Conservation (phyloP, 2,113 vertebrate genomes). For the Tor tambroides region DNA sequence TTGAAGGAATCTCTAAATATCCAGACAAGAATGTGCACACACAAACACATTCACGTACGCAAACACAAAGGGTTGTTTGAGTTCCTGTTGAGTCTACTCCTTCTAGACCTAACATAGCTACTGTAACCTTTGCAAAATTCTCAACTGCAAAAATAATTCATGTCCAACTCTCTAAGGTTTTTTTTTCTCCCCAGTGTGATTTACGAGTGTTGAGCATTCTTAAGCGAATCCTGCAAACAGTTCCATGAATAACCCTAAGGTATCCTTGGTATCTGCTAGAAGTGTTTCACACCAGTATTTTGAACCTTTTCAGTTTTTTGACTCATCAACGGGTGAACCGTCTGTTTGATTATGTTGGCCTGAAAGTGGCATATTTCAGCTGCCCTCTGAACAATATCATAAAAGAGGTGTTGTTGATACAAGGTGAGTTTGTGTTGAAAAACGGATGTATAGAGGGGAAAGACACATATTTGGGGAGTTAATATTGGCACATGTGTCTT, state of each 20-base stretch:
- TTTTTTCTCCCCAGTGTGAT: constrained; percentile 23
- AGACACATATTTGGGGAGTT: constrained; percentile 47
- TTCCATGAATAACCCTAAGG: constrained; percentile 44
- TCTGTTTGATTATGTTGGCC: constrained; percentile 48
- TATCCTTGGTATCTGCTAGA: constrained; percentile 50
- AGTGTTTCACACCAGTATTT: constrained; percentile 40
- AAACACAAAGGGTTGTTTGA: constrained; percentile 32
- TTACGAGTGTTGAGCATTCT: constrained; percentile 34
- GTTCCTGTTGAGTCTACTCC: constrained; percentile 46
- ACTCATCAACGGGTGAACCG: constrained; percentile 20
- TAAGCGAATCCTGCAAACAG: constrained; percentile 27
- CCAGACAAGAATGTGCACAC: constrained; percentile 26
- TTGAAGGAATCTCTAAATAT: constrained; percentile 29
- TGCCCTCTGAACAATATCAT: constrained; percentile 45
- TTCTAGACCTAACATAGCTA: constrained; percentile 42
- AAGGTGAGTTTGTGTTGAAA: constrained; percentile 46
- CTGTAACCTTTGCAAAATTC: constrained; percentile 37
- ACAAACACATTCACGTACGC: constrained; percentile 15
- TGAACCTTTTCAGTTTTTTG: constrained; percentile 21
- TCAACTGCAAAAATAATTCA: constrained; percentile 45
- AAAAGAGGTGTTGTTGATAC: constrained; percentile 46
- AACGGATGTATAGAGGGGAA: constrained; percentile 28
- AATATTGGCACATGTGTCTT: constrained; percentile 42
- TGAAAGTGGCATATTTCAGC: constrained; percentile 52
- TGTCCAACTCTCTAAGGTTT: background rate